A percentile compares a stretch with the other conserved stretches of the same genome.
Conservation (phyloP, 2,797 vertebrate genomes). For the Harpagifer antarcticus region DNA sequence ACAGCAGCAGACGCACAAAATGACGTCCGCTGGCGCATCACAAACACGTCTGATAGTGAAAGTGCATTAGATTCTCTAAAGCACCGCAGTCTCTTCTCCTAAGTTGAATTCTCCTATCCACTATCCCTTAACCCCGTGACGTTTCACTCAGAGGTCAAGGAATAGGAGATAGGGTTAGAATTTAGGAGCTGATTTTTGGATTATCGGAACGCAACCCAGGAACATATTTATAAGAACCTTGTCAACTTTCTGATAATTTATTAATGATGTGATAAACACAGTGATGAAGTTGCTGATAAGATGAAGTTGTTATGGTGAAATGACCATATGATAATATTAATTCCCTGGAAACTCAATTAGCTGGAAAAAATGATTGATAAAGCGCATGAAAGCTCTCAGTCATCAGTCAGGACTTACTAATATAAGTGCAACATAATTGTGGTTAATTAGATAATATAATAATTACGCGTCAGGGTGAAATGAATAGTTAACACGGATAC, state of each 20-base stretch:
- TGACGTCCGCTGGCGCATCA: too few relatives aligned
- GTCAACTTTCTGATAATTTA: background rate
- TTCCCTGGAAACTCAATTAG: slow-evolving; percentile 2
- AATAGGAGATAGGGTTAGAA: too few relatives aligned
- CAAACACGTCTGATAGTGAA: too few relatives aligned
- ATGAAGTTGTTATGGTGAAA: background rate
- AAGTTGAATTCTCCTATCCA: too few relatives aligned
- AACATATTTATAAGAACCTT: too few relatives aligned
- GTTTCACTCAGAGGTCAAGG: too few relatives aligned
- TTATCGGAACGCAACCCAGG: too few relatives aligned
- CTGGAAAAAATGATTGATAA: background rate
- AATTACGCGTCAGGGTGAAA: background rate
- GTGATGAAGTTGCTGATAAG: background rate
- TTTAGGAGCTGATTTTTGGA: too few relatives aligned
- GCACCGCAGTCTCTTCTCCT: too few relatives aligned
- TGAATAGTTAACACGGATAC: background rate
- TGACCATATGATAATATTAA: slow-evolving; percentile 1
- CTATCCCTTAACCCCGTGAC: too few relatives aligned
- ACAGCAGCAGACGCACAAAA: too few relatives aligned
- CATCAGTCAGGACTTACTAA: slow-evolving; percentile 1
- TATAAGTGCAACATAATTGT: background rate
- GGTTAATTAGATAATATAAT: slow-evolving; percentile 1
- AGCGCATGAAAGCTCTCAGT: slow-evolving; percentile 4
- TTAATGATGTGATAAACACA: background rate
- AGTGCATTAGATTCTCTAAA: too few relatives aligned